Conservation (phyloP, 2,797 vertebrate species). For the Babyrousa celebensis region DNA sequence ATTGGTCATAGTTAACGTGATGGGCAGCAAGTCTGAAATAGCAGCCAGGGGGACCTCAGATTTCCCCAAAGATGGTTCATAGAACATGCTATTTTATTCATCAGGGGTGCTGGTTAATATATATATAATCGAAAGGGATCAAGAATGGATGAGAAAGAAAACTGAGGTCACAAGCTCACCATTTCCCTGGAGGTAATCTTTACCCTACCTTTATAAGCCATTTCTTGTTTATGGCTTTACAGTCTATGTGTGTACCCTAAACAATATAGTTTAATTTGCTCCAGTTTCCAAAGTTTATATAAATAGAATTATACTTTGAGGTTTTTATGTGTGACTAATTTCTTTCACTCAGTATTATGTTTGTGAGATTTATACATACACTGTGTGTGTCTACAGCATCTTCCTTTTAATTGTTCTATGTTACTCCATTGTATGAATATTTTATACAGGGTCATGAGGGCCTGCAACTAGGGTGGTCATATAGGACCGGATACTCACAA, state of each 20-base stretch:
- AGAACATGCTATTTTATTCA: neutral
- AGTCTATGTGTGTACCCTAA: neutral
- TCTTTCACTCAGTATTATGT: neutral
- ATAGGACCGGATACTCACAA: neutral
- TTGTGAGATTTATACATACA: neutral
- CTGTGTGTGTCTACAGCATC: neutral
- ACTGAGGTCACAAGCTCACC: neutral
- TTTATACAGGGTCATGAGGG: neutral
- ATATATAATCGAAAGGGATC: neutral
- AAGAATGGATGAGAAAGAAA: neutral
- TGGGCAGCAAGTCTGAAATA: neutral
- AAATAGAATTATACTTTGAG: neutral
- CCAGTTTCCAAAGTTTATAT: neutral
- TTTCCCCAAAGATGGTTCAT: neutral
- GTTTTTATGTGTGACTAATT: neutral
- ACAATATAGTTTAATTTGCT: neutral
- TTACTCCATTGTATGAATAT: neutral
- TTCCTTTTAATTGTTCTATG: neutral
- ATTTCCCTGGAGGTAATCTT: neutral
- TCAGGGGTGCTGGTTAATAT: neutral
- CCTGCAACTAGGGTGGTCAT: neutral
- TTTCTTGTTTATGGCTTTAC: neutral
- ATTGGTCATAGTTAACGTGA: neutral
- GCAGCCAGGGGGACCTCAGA: neutral
- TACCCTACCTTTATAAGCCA: neutral